Evolutionary conservation across 1,140 invertebrate genomes (phyloP).

Genomic region (Rhopalosiphum maidis): DNA sequence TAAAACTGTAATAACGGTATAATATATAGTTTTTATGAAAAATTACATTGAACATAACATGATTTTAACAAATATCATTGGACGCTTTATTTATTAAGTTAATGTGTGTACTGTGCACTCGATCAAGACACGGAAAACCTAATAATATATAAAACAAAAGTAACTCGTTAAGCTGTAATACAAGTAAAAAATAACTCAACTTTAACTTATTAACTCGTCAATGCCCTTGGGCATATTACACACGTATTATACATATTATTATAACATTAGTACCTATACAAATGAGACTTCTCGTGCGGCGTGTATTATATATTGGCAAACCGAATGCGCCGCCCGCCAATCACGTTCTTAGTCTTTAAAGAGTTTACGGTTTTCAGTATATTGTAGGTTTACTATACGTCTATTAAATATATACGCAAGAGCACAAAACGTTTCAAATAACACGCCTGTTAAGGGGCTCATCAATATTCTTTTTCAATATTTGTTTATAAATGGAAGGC

Average conservation of each 20-base stretch:
- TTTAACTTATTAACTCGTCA: constrained; percentile 17
- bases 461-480: constrained; percentile 54
- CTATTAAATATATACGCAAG: not conserved
- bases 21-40: not conserved
- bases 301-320: constrained; percentile 15
- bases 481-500: constrained; percentile 48
- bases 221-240: constrained; percentile 3
- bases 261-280: not conserved
- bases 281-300: not conserved
- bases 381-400: not conserved
- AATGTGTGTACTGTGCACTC: not conserved
- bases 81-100: not conserved
- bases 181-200: constrained; percentile 7
- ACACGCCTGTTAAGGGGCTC: constrained; percentile 46
- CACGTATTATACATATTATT: not conserved
- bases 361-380: not conserved
- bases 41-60: not conserved
- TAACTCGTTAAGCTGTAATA: not conserved
- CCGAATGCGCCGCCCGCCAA: not conserved
- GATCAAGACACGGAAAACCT: not conserved
- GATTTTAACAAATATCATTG: not conserved
- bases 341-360: not conserved
- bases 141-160: not conserved
- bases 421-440: constrained; percentile 43
- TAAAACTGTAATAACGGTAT: not conserved